These are phyloP conservation scores for Lathronympha strigana DNA, from an alignment of 2,888 invertebrate species.

Conservation along the genomic window DNA sequence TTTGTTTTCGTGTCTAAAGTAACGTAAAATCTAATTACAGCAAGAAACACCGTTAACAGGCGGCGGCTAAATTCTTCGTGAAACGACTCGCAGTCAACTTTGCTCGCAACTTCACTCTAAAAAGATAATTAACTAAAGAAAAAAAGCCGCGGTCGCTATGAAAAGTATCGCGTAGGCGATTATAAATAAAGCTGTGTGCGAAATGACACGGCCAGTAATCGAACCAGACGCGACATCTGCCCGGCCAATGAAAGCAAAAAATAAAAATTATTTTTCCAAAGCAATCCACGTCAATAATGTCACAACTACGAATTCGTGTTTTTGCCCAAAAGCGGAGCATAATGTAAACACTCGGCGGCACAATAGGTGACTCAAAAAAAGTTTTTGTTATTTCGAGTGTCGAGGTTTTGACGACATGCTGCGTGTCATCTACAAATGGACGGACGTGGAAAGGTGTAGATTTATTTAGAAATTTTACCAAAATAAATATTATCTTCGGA, in stretches of 20 bases:
- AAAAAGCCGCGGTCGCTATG: slow-evolving; percentile 56
- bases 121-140: slow-evolving; percentile 48
- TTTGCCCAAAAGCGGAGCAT: slow-evolving; percentile 55
- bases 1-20: slow-evolving; percentile 32
- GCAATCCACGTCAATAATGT: slow-evolving; percentile 79
- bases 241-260: slow-evolving; percentile 64
- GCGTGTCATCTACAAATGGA: slow-evolving; percentile 46
- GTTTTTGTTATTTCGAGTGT: slow-evolving; percentile 57
- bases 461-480: slow-evolving; percentile 16
- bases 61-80: slow-evolving; percentile 27
- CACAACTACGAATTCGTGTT: slow-evolving; percentile 69
- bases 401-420: slow-evolving; percentile 59
- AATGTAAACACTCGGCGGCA: slow-evolving; percentile 72
- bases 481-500: slow-evolving; percentile 12
- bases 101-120: slow-evolving; percentile 40
- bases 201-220: slow-evolving; percentile 73
- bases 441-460: slow-evolving; percentile 32
- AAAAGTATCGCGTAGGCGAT: slow-evolving; percentile 69
- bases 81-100: slow-evolving; percentile 25
- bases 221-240: slow-evolving; percentile 78
- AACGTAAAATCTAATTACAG: slow-evolving; percentile 32
- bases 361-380: slow-evolving; percentile 58
- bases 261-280: slow-evolving; percentile 63
- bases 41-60: slow-evolving; percentile 26
- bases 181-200: slow-evolving; percentile 75